These are phyloP conservation scores for Lepidocyrtoides sp. DNA, from an alignment of 2,888 invertebrate genomes.

Conservation along the genomic window DNA sequence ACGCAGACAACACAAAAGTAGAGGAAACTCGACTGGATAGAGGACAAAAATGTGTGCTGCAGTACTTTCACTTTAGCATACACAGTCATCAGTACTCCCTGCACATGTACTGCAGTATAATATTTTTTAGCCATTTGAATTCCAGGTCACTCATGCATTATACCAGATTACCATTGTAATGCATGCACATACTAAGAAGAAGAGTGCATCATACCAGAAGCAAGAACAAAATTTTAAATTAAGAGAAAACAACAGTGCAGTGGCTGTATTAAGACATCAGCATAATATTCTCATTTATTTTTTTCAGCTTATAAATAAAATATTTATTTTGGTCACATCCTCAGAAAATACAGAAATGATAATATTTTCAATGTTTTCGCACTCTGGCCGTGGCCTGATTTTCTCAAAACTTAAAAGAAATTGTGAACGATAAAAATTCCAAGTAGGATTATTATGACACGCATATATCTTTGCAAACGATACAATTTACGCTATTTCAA, in stretches of 20 bases:
- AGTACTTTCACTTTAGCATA: not conserved
- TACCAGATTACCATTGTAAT: not conserved
- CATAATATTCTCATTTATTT: not conserved
- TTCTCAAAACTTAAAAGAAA: not conserved
- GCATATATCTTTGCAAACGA: not conserved
- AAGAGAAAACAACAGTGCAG: not conserved
- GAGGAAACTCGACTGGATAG: not conserved
- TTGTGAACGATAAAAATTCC: slow-evolving; percentile 3
- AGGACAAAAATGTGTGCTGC: not conserved
- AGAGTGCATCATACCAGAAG: not conserved
- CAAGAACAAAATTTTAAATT: not conserved
- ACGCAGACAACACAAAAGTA: no score
- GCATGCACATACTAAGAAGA: not conserved
- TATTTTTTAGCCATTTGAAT: not conserved
- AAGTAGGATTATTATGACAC: not conserved
- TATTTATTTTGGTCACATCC: not conserved
- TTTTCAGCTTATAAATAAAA: not conserved
- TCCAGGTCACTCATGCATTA: not conserved
- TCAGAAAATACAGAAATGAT: not conserved
- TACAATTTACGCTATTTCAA: not conserved
- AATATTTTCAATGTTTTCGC: no score
- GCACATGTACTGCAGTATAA: not conserved
- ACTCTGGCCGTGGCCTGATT: no score
- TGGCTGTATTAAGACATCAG: not conserved
- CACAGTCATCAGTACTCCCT: not conserved